Base-by-base conservation (phyloP, 1,140 invertebrate species). In the Plectrocnemia conspersa region DNA sequence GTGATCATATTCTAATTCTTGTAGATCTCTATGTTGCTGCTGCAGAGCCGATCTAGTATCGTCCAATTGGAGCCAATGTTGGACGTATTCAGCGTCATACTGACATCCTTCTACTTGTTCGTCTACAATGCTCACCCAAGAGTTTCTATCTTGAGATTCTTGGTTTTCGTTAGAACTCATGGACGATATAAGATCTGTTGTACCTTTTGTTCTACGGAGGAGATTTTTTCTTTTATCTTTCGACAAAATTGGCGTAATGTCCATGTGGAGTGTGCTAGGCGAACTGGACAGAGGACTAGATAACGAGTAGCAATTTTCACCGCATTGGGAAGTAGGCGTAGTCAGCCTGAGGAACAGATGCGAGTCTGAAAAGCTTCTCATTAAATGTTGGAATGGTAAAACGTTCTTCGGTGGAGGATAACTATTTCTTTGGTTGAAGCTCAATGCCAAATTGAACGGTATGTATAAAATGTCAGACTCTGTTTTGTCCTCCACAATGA, bases 1-100 rank as follows among this genome's bases (percentile, higher is more conserved):
- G 58, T 80, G 77, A 64, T 86, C 84, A 63, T 86, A 87, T 65
- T 86, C 83, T 58, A 85, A 71, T 64, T 85, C 83, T 25, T 83
- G 72, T 41, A 83, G 66, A 64, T 84, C 82, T 56, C 82, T 72
- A 62, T 84, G 82, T 58, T 84, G 79, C 62, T 83, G 82, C 58
- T 81, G 78, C 19, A 81, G 61, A 1, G 79, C 78, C 52, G 80
- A 82, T 59, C 82, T 71, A 0, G 82, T 80, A 54, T 86, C 83
- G 64, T 86, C 85, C 58, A 86, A 67, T 64, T 81, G 75, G 23
- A 87, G 67, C 85, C 85, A 87, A 59, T 85, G 83, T 65, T 86
- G 83, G 23, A 87, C 81, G 58, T 85, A 87, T 64, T 86, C 83
- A 2, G 82, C 77, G 62, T 88, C 83, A 72, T 82, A 86, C 40